Base-by-base conservation (phyloP, 2,888 invertebrate species). In the Andricus curvator region DNA sequence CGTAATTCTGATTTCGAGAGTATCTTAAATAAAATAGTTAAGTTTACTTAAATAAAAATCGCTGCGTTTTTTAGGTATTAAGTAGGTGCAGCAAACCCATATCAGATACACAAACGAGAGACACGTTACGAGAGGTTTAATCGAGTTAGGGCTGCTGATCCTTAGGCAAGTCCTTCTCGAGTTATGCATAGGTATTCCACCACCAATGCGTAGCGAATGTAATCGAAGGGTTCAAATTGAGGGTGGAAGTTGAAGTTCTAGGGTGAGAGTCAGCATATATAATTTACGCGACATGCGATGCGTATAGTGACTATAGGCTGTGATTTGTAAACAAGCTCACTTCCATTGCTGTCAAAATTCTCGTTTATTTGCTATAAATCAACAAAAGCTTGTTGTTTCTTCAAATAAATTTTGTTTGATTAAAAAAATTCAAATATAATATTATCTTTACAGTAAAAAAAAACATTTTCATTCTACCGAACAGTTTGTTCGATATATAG, bases 271-370 rank as follows among this genome's bases (percentile, higher is more conserved):
- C 81, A 67, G 62, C 81, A 84, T 86, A 78, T 81, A 86, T 87
- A 85, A 89, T 89, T 89, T 84, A 86, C 60, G 77, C 41, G 80
- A 80, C 83, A 84, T 83, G 84, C 66, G 76, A 83, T 80, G 25
- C 66, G 29, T 29, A n/a, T 56, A 11, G 56, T n/a, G n/a, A n/a
- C 56, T n/a, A 56, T n/a, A n/a, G 56, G 9, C n/a, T 11, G 8
- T n/a, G n/a, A 56, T 56, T n/a, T 9, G 9, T 3, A 9, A 56
- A 56, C n/a, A n/a, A 56, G n/a, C 56, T 48, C 15, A 15, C 15
- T 15, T 48, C 4, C 17, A 48, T 5, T 17, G 48, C 0, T 15
- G 4, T 48, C 1, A 48, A 48, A 44, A 13, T 44, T 15, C 13
- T 13, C 13, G 13, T 44, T 15, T 48, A 1, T 48, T 48, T 48